Conservation (phyloP, 2,797 vertebrate genomes). For the Tamandua tetradactyla region DNA sequence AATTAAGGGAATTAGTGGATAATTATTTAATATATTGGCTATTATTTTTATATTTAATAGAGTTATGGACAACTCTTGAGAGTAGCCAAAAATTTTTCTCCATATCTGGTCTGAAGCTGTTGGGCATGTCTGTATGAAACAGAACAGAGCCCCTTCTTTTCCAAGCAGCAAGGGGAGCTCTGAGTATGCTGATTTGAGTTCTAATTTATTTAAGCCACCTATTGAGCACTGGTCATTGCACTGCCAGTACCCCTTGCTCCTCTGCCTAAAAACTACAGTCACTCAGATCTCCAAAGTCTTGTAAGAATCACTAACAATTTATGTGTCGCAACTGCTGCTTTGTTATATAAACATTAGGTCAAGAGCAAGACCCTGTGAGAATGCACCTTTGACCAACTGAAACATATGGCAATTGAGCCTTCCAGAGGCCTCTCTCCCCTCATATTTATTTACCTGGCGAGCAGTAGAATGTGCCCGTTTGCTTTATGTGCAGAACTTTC, state of each 20-base stretch:
- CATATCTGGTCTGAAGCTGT: neutral
- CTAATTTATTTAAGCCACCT: neutral
- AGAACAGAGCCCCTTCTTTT: neutral
- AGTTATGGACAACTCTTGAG: neutral
- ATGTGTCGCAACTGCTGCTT: neutral
- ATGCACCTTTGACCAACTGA: neutral
- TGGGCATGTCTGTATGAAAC: rapidly evolving
- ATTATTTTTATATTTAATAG: neutral
- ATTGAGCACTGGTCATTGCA: neutral
- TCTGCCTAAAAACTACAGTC: neutral
- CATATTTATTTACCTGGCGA: conserved; percentile 49
- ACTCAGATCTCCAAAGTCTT: neutral
- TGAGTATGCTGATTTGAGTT: neutral
- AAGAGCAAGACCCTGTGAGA: neutral
- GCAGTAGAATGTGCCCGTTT: neutral
- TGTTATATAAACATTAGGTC: conserved; percentile 41
- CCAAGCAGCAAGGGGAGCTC: neutral
- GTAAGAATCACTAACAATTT: neutral
- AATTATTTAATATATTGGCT: neutral
- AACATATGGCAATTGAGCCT: neutral
- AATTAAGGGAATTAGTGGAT: neutral
- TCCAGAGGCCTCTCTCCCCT: neutral
- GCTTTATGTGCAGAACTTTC: conserved; percentile 69
- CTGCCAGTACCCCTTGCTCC: neutral
- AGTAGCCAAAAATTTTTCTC: neutral